These are phyloP conservation scores for Corvus cornix DNA, from an alignment of 2,113 vertebrate genomes.

Conservation along the genomic window DNA sequence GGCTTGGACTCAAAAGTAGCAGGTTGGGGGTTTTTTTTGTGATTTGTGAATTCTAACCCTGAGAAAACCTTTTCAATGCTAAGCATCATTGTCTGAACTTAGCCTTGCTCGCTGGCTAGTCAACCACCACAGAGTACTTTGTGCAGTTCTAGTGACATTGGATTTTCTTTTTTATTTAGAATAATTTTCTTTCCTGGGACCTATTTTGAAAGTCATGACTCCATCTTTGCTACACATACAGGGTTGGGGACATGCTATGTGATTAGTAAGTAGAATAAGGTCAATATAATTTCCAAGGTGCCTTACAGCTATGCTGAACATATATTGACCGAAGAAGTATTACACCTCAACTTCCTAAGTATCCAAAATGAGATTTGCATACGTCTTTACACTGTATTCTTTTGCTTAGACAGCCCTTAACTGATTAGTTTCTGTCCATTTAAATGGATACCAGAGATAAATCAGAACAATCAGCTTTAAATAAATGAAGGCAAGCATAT, in stretches of 20 bases:
- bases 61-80: neutral
- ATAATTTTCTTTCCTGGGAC: neutral
- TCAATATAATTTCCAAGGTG: neutral
- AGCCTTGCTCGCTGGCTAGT: neutral
- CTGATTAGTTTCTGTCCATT: neutral
- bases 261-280: neutral
- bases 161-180: neutral
- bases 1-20: neutral
- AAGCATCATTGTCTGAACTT: neutral
- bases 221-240: neutral
- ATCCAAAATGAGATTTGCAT: neutral
- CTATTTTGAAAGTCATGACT: neutral
- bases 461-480: neutral
- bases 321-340: neutral
- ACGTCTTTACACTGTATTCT: neutral
- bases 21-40: neutral
- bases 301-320: neutral
- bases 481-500: neutral
- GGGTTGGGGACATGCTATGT: neutral
- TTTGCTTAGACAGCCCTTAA: neutral
- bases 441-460: neutral
- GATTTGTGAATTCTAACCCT: neutral
- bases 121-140: neutral
- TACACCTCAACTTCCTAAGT: neutral
- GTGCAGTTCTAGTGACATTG: neutral